phyloP scores from a whole-genome alignment of 2,113 vertebrate species.

The Myiopsitta monachus region DNA sequence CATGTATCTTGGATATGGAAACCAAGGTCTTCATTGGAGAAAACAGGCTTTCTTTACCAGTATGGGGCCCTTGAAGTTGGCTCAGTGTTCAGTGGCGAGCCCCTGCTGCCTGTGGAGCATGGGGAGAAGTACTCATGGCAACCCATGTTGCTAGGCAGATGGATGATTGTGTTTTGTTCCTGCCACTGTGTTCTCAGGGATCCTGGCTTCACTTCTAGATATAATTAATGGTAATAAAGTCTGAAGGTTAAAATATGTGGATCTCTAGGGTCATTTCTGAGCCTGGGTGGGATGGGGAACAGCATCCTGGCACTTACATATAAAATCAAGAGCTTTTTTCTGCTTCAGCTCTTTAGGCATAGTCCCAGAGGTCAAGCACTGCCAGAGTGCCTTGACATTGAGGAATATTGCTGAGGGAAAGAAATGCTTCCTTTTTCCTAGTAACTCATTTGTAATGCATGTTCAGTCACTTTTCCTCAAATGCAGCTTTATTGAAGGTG shows the following conservation, averaged over 20 bases:
- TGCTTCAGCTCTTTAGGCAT: not conserved
- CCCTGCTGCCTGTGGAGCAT: not conserved
- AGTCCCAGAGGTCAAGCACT: not conserved
- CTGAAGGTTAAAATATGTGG: conserved; percentile 50
- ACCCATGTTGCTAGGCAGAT: conserved; percentile 68
- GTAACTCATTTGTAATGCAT: not conserved
- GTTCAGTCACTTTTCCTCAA: conserved; percentile 9
- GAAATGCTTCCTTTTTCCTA: conserved; percentile 5
- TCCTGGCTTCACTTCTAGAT: conserved; percentile 49
- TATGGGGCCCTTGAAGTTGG: not conserved
- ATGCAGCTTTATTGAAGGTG: not conserved
- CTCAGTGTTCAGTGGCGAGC: not conserved
- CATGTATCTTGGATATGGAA: not conserved
- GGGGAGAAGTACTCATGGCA: conserved; percentile 35
- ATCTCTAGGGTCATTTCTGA: conserved; percentile 41
- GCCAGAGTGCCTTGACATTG: conserved; percentile 34
- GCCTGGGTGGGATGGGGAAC: not conserved
- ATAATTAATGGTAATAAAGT: conserved; percentile 62
- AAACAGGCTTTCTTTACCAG: not conserved
- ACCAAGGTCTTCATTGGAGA: not conserved
- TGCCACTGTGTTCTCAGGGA: conserved; percentile 21
- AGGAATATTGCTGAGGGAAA: conserved; percentile 15
- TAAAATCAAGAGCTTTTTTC: not conserved
- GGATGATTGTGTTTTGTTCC: conserved; percentile 59
- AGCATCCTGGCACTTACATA: not conserved